Percentiles rank a stretch among this genome's conserved stretches.
Evolutionary conservation across 2,797 vertebrate species (phyloP).

Genomic region (Enteromius anoplus): DNA sequence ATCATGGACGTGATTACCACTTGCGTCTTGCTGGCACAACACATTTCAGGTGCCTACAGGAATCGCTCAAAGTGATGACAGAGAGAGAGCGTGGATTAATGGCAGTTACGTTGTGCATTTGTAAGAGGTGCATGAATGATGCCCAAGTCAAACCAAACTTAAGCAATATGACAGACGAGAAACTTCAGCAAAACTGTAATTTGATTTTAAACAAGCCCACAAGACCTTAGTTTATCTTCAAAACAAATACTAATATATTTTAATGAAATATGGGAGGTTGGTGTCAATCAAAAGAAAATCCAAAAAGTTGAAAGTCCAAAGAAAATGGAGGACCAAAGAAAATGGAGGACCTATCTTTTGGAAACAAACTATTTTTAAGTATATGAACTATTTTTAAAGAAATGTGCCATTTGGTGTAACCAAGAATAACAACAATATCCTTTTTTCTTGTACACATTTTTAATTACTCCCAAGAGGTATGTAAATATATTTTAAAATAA

Average conservation of each 20-base stretch:
- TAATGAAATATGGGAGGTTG: not conserved
- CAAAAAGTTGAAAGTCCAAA: no score
- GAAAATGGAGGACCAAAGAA: no score
- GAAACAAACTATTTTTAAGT: no score
- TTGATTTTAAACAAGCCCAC: not conserved
- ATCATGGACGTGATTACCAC: conserved; percentile 49
- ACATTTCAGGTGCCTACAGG: conserved; percentile 36
- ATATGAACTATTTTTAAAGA: no score
- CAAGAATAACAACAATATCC: not conserved
- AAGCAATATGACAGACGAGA: not conserved
- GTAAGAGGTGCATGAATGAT: conserved; percentile 5
- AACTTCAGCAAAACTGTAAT: not conserved
- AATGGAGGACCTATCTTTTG: no score
- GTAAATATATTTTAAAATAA: not conserved
- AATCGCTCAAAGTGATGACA: not conserved
- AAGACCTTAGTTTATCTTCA: not conserved
- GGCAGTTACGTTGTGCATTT: not conserved
- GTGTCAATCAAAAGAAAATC: not conserved
- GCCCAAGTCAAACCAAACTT: not conserved
- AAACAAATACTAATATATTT: not conserved
- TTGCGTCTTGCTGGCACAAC: conserved; percentile 14
- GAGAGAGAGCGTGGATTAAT: conserved; percentile 29
- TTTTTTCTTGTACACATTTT: not conserved
- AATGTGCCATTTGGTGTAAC: not conserved
- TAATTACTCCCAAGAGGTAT: not conserved